These are phyloP conservation scores for Spongilla lacustris DNA, from an alignment of 37 sponge, comb jelly and placozoan species.

Conservation along the genomic window DNA sequence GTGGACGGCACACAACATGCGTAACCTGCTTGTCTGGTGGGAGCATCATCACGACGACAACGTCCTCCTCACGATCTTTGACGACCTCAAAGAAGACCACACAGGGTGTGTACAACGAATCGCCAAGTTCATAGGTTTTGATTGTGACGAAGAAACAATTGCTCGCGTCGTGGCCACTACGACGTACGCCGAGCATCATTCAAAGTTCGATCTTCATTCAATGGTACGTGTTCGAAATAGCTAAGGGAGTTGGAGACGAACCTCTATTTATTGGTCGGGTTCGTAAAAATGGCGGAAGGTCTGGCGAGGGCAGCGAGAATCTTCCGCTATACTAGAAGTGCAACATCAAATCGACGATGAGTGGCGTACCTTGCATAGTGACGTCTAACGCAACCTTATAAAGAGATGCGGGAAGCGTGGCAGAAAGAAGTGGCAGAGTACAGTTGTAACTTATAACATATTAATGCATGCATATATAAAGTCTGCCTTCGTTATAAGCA, in stretches of 20 bases:
- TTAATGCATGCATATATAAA: too few relatives aligned
- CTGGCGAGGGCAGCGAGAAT: slow-evolving; percentile 7
- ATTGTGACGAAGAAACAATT: slow-evolving; percentile 6
- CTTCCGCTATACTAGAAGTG: too few relatives aligned
- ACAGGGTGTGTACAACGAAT: slow-evolving; percentile 23
- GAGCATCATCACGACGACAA: slow-evolving; percentile 40
- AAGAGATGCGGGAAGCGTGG: too few relatives aligned
- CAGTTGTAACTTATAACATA: too few relatives aligned
- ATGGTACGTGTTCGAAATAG: not conserved
- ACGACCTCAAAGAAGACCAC: slow-evolving; percentile 51
- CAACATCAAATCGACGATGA: too few relatives aligned
- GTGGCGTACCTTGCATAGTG: too few relatives aligned
- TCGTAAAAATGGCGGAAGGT: slow-evolving; percentile 16
- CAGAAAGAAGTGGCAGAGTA: too few relatives aligned
- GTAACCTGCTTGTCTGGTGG: slow-evolving; percentile 43
- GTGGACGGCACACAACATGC: too few relatives aligned
- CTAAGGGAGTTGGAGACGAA: too few relatives aligned
- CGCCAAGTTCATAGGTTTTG: slow-evolving; percentile 40
- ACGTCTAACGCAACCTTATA: too few relatives aligned
- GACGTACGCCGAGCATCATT: not conserved
- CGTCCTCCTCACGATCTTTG: slow-evolving; percentile 44
- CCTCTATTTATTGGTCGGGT: not conserved
- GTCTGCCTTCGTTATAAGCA: too few relatives aligned
- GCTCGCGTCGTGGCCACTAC: slow-evolving; percentile 14
- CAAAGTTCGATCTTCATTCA: not conserved